Base-by-base conservation (phyloP, 2,113 vertebrate genomes). In the Hippocampus mohnikei region DNA sequence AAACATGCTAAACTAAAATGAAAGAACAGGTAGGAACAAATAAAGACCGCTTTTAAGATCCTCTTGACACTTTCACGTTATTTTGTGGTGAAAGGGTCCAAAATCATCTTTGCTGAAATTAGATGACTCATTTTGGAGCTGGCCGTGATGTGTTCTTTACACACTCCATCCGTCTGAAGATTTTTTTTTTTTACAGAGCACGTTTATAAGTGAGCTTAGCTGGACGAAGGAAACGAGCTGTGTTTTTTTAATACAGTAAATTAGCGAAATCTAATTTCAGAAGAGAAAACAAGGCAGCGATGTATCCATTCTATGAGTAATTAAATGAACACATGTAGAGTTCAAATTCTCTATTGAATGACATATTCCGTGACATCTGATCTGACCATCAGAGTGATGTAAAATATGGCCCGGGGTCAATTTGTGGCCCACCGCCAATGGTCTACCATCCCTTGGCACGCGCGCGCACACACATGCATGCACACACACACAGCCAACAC, bases 71-170 rank as follows among this genome's bases (percentile, higher is more conserved):
- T 77, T 67, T 72, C 68, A 63, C 40, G 65, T 13, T 29, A 44
- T 71, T 33, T 58, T 23, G n/a, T 48, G 37, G 66, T 69, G 76
- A 73, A 52, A 83, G 42, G 84, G 85, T 75, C 25, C 79, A 80
- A 37, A 75, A 69, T 55, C 8, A 66, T 72, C 73, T 69, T 37
- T 61, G 56, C 67, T 46, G 25, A 78, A 81, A 73, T 60, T 50
- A 64, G 70, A 72, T 80, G 77, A 80, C 74, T 81, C 79, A 87
- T 84, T 85, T 77, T 52, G 42, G 50, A 18, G 76, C 64, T 67
- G 71, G 74, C 85, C 78, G 85, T 84, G 79, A 85, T 84, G 81
- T 80, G 81, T 83, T 85, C 61, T 72, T 87, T 76, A 89, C 81
- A 69, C 42, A 40, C 67, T 70, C 69, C 46, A 48, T 85, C 83